A percentile compares a stretch with the other conserved stretches of the same genome.
phyloP scores from a whole-genome alignment of 2,888 invertebrate genomes.

The Hanleya hanleyi region DNA sequence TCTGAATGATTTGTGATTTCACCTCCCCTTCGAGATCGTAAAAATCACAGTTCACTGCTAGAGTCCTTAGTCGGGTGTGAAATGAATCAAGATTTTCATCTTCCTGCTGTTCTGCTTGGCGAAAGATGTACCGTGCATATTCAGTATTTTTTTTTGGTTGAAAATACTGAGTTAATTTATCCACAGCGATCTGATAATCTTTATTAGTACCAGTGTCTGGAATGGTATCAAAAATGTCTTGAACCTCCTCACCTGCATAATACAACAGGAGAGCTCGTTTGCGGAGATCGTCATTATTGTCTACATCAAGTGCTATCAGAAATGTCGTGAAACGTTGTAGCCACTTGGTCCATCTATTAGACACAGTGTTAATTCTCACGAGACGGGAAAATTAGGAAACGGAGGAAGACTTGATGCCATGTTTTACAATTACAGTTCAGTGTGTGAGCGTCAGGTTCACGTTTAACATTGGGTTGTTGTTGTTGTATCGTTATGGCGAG shows the following conservation, averaged over 20 bases:
- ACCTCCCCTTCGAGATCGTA: background rate
- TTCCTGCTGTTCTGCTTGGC: background rate
- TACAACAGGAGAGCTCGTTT: conserved; percentile 9
- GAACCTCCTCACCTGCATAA: conserved; percentile 9
- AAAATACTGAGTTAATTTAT: conserved; percentile 6
- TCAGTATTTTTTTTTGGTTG: conserved; percentile 12
- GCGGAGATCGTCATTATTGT: background rate
- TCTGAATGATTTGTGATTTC: background rate
- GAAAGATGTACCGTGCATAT: conserved; percentile 3
- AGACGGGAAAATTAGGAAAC: background rate
- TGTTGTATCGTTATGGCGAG: background rate
- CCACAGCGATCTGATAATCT: background rate
- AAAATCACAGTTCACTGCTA: background rate
- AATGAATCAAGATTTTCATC: conserved; percentile 15
- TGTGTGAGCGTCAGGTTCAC: background rate
- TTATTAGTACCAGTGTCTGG: background rate
- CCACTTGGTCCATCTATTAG: background rate
- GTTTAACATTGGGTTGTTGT: background rate
- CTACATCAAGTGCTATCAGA: background rate
- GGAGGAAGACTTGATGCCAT: background rate
- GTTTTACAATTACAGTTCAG: background rate
- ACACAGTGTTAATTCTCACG: background rate
- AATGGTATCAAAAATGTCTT: conserved; percentile 13
- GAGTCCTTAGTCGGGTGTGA: conserved; percentile 7
- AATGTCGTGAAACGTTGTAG: background rate